Evolutionary conservation across 2,888 invertebrate genomes (phyloP).

Genomic region (Flexamia atlantica): DNA sequence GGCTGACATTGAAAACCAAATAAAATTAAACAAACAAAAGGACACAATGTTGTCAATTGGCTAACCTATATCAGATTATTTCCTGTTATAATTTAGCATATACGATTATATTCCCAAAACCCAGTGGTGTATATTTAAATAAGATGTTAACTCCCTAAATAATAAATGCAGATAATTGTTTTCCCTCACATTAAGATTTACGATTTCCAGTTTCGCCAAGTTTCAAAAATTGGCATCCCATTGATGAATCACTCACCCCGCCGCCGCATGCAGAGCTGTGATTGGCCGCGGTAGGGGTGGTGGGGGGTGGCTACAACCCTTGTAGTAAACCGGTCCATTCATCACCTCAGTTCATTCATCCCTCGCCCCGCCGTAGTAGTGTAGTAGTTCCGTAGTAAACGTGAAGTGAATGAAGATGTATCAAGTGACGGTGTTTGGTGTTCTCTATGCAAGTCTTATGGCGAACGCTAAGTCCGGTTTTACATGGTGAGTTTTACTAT

Average conservation of each 20-base stretch:
- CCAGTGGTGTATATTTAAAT: too few species aligned
- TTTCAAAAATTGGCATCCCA: too few species aligned
- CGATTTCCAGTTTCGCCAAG: too few species aligned
- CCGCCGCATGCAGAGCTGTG: not conserved
- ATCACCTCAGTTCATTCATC: constrained; percentile 15
- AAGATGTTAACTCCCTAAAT: too few species aligned
- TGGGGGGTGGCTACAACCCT: constrained; percentile 28
- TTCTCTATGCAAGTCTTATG: not conserved
- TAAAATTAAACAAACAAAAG: too few species aligned
- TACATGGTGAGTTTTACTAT: constrained; percentile 33
- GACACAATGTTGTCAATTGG: too few species aligned
- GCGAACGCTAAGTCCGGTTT: not conserved
- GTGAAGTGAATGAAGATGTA: constrained; percentile 1
- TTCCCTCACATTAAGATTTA: too few species aligned
- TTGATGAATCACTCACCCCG: constrained; percentile 1
- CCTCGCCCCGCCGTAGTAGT: not conserved
- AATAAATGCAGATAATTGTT: too few species aligned
- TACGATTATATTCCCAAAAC: too few species aligned
- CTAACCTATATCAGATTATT: too few species aligned
- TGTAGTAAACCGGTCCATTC: constrained; percentile 21
- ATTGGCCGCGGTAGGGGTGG: constrained; percentile 16
- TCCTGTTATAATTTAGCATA: too few species aligned
- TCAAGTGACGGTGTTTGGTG: not conserved
- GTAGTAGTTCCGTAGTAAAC: not conserved
- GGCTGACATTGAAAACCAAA: too few species aligned